These are phyloP conservation scores for Sepiola atlantica DNA, from an alignment of 2,888 invertebrate species.

Conservation along the genomic window DNA sequence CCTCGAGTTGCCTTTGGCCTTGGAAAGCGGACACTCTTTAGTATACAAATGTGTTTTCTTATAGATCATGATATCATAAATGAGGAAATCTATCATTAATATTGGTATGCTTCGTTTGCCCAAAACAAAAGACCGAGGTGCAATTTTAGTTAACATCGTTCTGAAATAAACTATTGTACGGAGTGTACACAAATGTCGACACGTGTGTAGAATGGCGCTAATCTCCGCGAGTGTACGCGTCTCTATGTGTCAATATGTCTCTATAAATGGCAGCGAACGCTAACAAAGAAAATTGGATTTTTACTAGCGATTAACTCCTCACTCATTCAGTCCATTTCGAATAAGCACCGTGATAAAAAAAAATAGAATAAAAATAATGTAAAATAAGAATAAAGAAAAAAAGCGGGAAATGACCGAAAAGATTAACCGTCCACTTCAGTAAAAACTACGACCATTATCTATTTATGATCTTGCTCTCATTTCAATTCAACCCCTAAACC, in stretches of 20 bases:
- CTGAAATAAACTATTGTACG: neutral
- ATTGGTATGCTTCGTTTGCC: too few relatives aligned
- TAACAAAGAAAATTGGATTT: conserved; percentile 2
- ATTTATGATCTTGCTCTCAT: neutral
- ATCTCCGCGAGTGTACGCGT: neutral
- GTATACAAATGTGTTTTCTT: too few relatives aligned
- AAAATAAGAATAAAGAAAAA: neutral
- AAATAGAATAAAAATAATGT: too few relatives aligned
- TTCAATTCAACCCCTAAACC: neutral
- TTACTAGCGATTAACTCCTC: neutral
- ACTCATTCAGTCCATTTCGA: neutral
- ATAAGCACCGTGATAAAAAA: neutral
- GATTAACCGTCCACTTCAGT: neutral
- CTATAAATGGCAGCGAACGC: neutral
- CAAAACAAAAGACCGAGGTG: too few relatives aligned
- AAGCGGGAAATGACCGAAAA: neutral
- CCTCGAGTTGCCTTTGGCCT: too few relatives aligned
- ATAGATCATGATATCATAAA: too few relatives aligned
- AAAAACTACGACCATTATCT: neutral
- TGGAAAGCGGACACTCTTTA: too few relatives aligned
- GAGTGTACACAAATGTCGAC: neutral
- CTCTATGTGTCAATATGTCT: neutral
- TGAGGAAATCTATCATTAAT: too few relatives aligned
- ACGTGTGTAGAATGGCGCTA: neutral
- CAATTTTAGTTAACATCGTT: too few relatives aligned